phyloP scores from a whole-genome alignment of 2,113 vertebrate species.

The Symphodus melops region DNA sequence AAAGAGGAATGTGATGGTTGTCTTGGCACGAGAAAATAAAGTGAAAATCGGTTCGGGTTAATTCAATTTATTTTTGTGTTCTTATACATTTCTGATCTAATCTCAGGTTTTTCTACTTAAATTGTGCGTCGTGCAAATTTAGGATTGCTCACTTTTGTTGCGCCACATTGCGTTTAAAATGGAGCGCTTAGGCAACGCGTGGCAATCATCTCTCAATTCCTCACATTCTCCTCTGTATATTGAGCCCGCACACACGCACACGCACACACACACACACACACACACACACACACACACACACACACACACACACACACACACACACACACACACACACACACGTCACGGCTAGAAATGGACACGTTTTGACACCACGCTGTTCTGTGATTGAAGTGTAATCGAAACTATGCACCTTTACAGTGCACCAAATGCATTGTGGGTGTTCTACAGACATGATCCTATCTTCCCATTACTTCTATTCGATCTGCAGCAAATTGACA shows the following conservation, averaged over 20 bases:
- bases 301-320: too few relatives aligned
- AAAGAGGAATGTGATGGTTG: not conserved
- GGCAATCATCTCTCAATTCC: constrained; percentile 68
- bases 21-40: not conserved
- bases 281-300: too few relatives aligned
- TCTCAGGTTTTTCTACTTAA: constrained; percentile 5
- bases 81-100: not conserved
- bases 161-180: not conserved
- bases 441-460: constrained; percentile 75
- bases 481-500: constrained; percentile 70
- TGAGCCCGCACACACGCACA: constrained; percentile 51
- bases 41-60: constrained; percentile 2
- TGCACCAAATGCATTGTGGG: constrained; percentile 71
- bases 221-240: too few relatives aligned
- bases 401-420: constrained; percentile 56
- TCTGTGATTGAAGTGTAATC: constrained; percentile 78
- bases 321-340: too few relatives aligned
- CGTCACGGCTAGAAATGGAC: constrained; percentile 70
- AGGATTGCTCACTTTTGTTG: constrained; percentile 25
- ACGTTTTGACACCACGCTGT: constrained; percentile 61
- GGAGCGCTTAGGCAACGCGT: not conserved
- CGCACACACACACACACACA: too few relatives aligned
- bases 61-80: not conserved
- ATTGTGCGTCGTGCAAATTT: constrained; percentile 1
- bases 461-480: constrained; percentile 58